Evolutionary conservation across 2,113 vertebrate species (phyloP).

Genomic region (Theristicus caerulescens): DNA sequence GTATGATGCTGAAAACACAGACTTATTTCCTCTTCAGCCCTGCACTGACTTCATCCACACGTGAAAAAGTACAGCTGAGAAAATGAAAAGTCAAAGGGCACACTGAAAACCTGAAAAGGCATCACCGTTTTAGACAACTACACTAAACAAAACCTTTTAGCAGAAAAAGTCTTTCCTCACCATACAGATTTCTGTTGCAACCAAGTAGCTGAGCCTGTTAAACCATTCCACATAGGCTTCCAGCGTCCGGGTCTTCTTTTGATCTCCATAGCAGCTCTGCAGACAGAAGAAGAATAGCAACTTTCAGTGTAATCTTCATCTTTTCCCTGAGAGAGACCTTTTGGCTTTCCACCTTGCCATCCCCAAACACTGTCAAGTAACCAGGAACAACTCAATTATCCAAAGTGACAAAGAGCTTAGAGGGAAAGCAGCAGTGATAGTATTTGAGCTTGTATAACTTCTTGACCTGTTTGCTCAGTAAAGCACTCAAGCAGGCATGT

Average conservation of each 20-base stretch:
- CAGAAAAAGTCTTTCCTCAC: conserved; percentile 69
- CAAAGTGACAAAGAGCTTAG: not conserved
- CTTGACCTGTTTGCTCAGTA: not conserved
- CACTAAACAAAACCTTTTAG: not conserved
- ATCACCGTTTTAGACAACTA: not conserved
- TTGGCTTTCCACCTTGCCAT: not conserved
- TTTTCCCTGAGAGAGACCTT: not conserved
- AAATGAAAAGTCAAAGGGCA: not conserved
- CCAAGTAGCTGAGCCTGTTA: conserved; percentile 94
- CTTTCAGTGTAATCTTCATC: not conserved
- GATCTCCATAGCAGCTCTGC: conserved; percentile 83
- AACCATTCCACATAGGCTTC: conserved; percentile 96
- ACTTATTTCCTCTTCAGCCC: not conserved
- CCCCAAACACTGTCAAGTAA: not conserved
- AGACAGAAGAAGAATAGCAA: not conserved
- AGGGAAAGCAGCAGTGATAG: not conserved
- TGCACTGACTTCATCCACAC: not conserved
- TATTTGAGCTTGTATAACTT: not conserved
- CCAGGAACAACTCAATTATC: not conserved
- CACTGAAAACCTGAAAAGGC: not conserved
- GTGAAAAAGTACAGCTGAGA: not conserved
- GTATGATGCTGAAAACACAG: not conserved
- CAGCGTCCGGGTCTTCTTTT: conserved; percentile 87
- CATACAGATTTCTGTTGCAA: conserved; percentile 96
- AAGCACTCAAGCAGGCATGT: not conserved